These are phyloP conservation scores for Plebejus melissa DNA, from an alignment of 2,888 invertebrate species.

Conservation along the genomic window DNA sequence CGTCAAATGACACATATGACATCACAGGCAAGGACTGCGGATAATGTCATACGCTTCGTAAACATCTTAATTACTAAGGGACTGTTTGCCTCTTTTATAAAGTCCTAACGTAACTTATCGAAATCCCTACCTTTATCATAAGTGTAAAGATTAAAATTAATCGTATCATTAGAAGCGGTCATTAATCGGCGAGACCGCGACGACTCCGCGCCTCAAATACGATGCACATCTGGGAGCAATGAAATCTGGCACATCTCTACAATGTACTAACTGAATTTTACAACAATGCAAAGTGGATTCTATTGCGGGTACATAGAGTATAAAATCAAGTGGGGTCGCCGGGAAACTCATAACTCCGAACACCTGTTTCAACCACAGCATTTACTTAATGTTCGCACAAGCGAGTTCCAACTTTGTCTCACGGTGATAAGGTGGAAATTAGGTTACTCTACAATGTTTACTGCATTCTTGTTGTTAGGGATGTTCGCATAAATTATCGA, in stretches of 20 bases:
- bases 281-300: constrained; percentile 38
- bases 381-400: constrained; percentile 47
- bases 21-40: neutral
- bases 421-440: constrained; percentile 36
- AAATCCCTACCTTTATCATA: constrained; percentile 28
- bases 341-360: constrained; percentile 60
- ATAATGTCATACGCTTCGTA: neutral
- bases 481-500: constrained; percentile 78
- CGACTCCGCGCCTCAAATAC: constrained; percentile 62
- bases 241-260: constrained; percentile 44
- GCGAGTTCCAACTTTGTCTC: constrained; percentile 39
- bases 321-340: constrained; percentile 31
- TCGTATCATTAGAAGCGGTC: constrained; percentile 47
- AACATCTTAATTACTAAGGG: neutral
- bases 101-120: neutral
- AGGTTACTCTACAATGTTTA: constrained; percentile 39
- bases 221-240: constrained; percentile 78
- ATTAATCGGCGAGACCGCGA: constrained; percentile 67
- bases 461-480: constrained; percentile 73
- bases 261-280: constrained; percentile 42
- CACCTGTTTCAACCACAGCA: constrained; percentile 75
- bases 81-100: neutral
- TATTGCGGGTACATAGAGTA: constrained; percentile 28
- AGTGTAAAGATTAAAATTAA: constrained; percentile 33
- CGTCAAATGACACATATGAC: too few relatives aligned